Evolutionary conservation across 2,113 vertebrate species (phyloP), one percentile per base, ranked within the genome.

Genomic region (Saccopteryx leptura): DNA sequence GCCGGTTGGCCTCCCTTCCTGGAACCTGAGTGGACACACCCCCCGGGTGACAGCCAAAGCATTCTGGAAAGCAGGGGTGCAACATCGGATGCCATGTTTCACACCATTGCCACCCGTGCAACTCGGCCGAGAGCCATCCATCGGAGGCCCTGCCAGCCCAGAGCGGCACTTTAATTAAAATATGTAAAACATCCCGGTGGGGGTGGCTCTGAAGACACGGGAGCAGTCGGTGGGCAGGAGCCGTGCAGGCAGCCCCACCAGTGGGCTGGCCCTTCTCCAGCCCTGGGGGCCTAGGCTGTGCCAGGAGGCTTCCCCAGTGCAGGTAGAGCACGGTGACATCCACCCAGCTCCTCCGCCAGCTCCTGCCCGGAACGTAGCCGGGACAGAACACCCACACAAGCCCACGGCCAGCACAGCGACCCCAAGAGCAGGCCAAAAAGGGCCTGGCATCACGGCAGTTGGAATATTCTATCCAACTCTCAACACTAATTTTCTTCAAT

Each of bases 161-260:
- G 88, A 81, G 86, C 10, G 50, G 69, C 50, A 3, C 91, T 96
- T 95, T 95, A 96, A 98, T 88, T 88, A 97, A 97, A 96, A 97
- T 82, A n/a, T 28, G 84, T 46, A 86, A 96, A 95, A n/a, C 81
- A 93, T 63, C 61, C 94, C 93, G 93, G 63, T 76, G 94, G 96
- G 94, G 75, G 89, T 52, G 93, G 79, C 60, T 90, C 58, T 54
- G 83, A 86, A 97, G 95, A 78, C 65, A 52, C 63, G 13, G 81
- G 90, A 76, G 85, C 31, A 2, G 26, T 65, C 54, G 79, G 75
- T 88, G 66, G 91, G 81, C 88, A 54, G 2, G 26, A 83, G 39
- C 28, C 9, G 78, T 3, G 13, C 63, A 12, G 54, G 84, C 13
- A 9, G 39, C 52, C 60, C 74, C 52, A 15, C 28, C 4, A 1